A percentile compares a stretch with the other conserved stretches of the same genome.
phyloP scores from a whole-genome alignment of 2,797 vertebrate species.

The Mastacembelus armatus region DNA sequence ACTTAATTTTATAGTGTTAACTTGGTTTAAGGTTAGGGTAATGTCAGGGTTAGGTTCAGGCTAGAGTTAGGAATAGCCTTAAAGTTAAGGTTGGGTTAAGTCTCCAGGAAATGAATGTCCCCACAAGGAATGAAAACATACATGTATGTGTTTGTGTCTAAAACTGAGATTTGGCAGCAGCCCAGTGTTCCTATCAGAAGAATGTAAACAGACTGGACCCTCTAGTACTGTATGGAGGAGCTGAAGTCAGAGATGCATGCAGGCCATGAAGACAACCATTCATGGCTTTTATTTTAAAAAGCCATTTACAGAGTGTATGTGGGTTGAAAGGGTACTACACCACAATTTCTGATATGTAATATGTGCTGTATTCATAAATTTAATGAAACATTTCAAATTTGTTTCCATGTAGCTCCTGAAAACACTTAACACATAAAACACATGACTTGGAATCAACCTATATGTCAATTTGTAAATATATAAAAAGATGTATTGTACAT shows the following conservation, averaged over 20 bases:
- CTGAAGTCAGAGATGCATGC: conserved; percentile 33
- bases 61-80: too few species aligned
- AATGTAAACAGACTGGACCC: conserved; percentile 74
- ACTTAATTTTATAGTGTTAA: too few species aligned
- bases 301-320: background rate
- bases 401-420: background rate
- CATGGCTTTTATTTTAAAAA: background rate
- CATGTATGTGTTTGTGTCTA: conserved; percentile 30
- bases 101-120: too few species aligned
- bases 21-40: too few species aligned
- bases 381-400: background rate
- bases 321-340: background rate
- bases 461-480: background rate
- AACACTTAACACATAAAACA: background rate
- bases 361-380: background rate
- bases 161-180: conserved; percentile 42
- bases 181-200: conserved; percentile 45
- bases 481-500: background rate
- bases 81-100: too few species aligned
- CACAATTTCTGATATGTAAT: background rate
- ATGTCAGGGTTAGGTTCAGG: conserved; percentile 18
- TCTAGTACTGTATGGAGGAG: conserved; percentile 39
- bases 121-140: too few species aligned
- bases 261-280: conserved; percentile 2
- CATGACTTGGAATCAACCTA: background rate